Evolutionary conservation across 2,113 vertebrate species (phyloP).

Genomic region (Nipponia nippon): DNA sequence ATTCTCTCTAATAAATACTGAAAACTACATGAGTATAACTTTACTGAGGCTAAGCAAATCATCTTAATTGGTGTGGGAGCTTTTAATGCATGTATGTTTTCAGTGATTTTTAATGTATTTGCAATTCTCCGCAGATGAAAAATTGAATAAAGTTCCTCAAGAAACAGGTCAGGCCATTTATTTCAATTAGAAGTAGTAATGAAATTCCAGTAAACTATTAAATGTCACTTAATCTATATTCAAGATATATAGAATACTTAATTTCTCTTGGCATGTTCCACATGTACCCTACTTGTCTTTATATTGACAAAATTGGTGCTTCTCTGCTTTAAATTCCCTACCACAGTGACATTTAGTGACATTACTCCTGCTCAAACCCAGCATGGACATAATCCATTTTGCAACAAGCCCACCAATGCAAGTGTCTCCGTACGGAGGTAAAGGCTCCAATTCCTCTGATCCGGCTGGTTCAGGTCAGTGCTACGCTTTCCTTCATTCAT

Average conservation of each 20-base stretch:
- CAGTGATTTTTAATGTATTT: conserved; percentile 34
- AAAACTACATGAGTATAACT: neutral
- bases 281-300: conserved; percentile 26
- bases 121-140: conserved; percentile 26
- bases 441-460: neutral
- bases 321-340: neutral
- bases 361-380: neutral
- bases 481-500: accelerated
- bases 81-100: neutral
- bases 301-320: conserved; percentile 19
- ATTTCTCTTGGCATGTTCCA: conserved; percentile 49
- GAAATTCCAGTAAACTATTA: conserved; percentile 73
- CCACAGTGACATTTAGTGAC: neutral
- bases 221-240: conserved; percentile 68
- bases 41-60: neutral
- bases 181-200: conserved; percentile 73
- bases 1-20: neutral
- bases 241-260: conserved; percentile 55
- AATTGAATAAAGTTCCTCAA: conserved; percentile 47
- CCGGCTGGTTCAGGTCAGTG: neutral
- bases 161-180: conserved; percentile 56
- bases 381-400: neutral
- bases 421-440: neutral
- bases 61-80: neutral
- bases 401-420: neutral